phyloP scores from a whole-genome alignment of 2,797 vertebrate species.

The Coccyzus lansbergi region DNA sequence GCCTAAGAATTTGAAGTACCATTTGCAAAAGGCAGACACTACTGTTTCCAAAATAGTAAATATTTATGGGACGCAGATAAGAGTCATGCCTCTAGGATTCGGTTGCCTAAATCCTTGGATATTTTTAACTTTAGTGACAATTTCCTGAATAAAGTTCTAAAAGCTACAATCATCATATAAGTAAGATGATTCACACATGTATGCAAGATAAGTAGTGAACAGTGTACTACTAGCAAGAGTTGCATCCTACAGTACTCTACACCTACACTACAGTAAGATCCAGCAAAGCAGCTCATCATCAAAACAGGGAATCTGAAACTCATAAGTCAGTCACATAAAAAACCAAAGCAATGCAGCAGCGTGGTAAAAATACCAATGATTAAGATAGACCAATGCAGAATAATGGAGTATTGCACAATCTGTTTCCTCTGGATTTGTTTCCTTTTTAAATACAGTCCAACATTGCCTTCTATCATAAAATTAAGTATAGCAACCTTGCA shows the following conservation, averaged over 20 bases:
- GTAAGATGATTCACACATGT: background rate
- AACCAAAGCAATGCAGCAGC: background rate
- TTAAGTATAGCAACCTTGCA: background rate
- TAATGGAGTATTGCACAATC: background rate
- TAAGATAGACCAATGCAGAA: background rate
- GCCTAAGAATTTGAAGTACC: background rate
- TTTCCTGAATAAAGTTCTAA: background rate
- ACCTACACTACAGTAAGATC: background rate
- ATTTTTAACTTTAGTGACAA: background rate
- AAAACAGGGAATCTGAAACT: background rate
- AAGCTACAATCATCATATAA: background rate
- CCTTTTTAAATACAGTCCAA: background rate
- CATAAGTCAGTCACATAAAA: background rate
- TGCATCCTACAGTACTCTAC: background rate
- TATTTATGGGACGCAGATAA: background rate
- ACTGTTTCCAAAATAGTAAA: background rate
- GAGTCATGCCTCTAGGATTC: background rate
- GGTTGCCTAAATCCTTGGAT: background rate
- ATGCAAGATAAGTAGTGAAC: background rate
- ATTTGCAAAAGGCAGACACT: background rate
- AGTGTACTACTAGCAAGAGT: background rate
- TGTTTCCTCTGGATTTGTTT: background rate
- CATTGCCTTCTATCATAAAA: background rate
- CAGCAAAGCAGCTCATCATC: background rate
- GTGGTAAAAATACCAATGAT: background rate